Conservation (phyloP, 1,140 invertebrate genomes). For the Neocloeon triangulifer region DNA sequence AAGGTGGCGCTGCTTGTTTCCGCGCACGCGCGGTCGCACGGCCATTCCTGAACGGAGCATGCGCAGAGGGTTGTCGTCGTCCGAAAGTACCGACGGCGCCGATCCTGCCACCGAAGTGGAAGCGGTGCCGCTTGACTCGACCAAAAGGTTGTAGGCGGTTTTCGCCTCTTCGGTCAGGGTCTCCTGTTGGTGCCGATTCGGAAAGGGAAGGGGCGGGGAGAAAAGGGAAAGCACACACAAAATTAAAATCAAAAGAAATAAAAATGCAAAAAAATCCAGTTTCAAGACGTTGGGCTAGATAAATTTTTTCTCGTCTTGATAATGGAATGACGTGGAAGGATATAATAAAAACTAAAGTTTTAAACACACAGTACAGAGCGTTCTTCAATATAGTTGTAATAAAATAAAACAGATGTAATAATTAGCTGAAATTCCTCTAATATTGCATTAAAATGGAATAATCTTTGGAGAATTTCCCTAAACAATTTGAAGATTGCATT, state of each 20-base stretch:
- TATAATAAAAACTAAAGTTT: no score
- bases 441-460: no score
- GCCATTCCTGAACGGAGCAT: constrained; percentile 41
- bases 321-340: no score
- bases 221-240: constrained; percentile 16
- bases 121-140: constrained; percentile 39
- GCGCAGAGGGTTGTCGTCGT: constrained; percentile 40
- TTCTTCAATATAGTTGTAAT: no score
- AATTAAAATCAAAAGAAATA: constrained; percentile 17
- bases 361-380: no score
- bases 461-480: no score
- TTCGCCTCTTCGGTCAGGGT: constrained; percentile 62
- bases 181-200: constrained; percentile 28
- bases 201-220: constrained; percentile 10
- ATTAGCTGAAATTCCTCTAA: no score
- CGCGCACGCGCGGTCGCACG: constrained; percentile 29
- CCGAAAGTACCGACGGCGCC: constrained; percentile 7
- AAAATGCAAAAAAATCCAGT: constrained; percentile 13
- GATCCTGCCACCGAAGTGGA: background rate
- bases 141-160: constrained; percentile 74
- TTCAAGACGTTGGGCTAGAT: no score
- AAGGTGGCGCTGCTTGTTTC: constrained; percentile 24
- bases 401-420: no score
- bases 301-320: no score
- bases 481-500: no score